phyloP scores from a whole-genome alignment of 2,888 invertebrate genomes.

The Tiphia femorata region DNA sequence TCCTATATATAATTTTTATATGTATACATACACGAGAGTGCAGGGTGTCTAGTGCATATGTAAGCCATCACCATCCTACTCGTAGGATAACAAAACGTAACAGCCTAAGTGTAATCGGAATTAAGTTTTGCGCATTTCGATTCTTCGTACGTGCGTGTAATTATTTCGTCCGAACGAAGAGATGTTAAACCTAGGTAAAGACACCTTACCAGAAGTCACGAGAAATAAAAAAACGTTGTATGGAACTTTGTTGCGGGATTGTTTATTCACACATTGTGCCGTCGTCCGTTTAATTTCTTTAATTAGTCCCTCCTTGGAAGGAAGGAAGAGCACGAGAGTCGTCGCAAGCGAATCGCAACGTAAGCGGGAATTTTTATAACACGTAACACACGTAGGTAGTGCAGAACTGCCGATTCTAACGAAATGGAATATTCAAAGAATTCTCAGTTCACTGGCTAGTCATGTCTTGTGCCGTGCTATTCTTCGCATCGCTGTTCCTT shows the following conservation, averaged over 20 bases:
- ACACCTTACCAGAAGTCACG: slow-evolving; percentile 35
- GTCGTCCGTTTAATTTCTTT: not conserved
- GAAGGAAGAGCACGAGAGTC: too few species aligned
- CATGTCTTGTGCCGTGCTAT: slow-evolving; percentile 34
- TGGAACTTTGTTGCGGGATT: too few species aligned
- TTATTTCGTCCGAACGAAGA: slow-evolving; percentile 32
- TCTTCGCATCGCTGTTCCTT: slow-evolving; percentile 18
- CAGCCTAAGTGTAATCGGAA: slow-evolving; percentile 19
- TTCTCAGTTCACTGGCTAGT: slow-evolving; percentile 30
- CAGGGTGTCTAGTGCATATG: too few species aligned
- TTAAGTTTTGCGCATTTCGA: slow-evolving; percentile 37
- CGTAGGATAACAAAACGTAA: slow-evolving; percentile 27
- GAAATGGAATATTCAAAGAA: slow-evolving; percentile 32
- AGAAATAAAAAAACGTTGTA: slow-evolving; percentile 49
- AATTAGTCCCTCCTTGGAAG: too few species aligned
- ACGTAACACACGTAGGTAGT: slow-evolving; percentile 2
- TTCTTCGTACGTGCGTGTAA: slow-evolving; percentile 43
- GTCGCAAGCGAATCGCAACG: not conserved
- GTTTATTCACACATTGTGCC: too few species aligned
- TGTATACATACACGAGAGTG: slow-evolving; percentile 26
- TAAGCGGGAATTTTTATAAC: not conserved
- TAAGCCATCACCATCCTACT: slow-evolving; percentile 25
- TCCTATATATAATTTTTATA: slow-evolving; percentile 50
- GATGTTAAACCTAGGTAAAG: slow-evolving; percentile 34
- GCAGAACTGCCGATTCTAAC: slow-evolving; percentile 26